phyloP scores from a whole-genome alignment of 2,888 invertebrate species.

The Nebria salina region DNA sequence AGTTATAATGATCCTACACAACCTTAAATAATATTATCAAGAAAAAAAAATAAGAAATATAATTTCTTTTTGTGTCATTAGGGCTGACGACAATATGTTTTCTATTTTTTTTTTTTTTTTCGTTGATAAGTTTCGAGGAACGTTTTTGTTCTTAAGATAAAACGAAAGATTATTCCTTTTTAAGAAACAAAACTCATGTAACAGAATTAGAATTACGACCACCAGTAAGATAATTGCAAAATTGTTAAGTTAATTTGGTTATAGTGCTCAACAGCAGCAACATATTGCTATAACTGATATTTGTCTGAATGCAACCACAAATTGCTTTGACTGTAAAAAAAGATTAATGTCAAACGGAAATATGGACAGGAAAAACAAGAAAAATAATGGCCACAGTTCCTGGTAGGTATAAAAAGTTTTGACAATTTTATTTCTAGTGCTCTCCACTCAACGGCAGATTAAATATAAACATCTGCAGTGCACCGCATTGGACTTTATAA shows the following conservation, averaged over 20 bases:
- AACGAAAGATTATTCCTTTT: conserved; percentile 6
- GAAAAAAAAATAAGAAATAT: not conserved
- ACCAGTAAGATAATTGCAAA: conserved; percentile 23
- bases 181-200: conserved; percentile 1
- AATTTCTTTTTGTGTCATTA: not conserved
- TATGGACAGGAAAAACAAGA: not conserved
- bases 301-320: conserved; percentile 6
- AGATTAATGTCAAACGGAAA: conserved; percentile 20
- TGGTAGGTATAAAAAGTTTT: not conserved
- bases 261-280: not conserved
- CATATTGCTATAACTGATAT: not conserved
- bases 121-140: not conserved
- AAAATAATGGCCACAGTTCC: not conserved
- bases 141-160: not conserved
- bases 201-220: conserved; percentile 15
- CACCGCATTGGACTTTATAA: too few relatives aligned
- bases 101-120: not conserved
- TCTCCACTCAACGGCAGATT: too few relatives aligned
- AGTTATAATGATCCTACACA: not conserved
- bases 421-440: not conserved
- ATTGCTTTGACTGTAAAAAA: conserved; percentile 6
- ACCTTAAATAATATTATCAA: not conserved
- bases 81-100: not conserved
- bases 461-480: too few relatives aligned
- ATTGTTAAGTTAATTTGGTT: not conserved